These are phyloP conservation scores for Mallotus villosus DNA, from an alignment of 2,797 vertebrate genomes.

Conservation along the genomic window DNA sequence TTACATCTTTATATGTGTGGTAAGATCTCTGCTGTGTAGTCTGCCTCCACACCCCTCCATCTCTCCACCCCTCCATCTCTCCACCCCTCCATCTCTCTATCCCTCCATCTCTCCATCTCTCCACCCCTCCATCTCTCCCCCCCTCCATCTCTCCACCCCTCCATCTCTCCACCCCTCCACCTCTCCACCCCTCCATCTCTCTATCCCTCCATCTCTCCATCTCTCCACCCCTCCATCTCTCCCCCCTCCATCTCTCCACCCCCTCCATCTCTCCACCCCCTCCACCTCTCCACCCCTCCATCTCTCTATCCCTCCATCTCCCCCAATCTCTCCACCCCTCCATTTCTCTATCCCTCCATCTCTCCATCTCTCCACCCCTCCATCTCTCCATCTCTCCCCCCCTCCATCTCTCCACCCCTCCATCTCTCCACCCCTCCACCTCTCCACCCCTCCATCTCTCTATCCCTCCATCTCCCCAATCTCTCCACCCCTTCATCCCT, in stretches of 20 bases:
- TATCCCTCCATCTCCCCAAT: no score
- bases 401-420: background rate
- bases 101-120: background rate
- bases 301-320: no score
- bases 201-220: background rate
- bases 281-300: no score
- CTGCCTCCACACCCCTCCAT: background rate
- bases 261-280: background rate
- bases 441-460: background rate
- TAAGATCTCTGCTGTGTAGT: slow-evolving; percentile 71
- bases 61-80: background rate
- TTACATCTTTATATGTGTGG: slow-evolving; percentile 78
- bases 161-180: background rate
- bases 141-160: background rate
- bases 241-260: background rate
- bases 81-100: background rate
- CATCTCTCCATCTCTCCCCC: no score
- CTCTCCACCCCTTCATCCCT: no score
- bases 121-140: background rate
- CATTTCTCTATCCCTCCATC: background rate
- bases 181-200: background rate
- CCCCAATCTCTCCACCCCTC: background rate
- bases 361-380: background rate
- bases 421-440: background rate
- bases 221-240: background rate